Evolutionary conservation across 2,888 invertebrate species (phyloP).

Genomic region (Chymomyza procnemis): DNA sequence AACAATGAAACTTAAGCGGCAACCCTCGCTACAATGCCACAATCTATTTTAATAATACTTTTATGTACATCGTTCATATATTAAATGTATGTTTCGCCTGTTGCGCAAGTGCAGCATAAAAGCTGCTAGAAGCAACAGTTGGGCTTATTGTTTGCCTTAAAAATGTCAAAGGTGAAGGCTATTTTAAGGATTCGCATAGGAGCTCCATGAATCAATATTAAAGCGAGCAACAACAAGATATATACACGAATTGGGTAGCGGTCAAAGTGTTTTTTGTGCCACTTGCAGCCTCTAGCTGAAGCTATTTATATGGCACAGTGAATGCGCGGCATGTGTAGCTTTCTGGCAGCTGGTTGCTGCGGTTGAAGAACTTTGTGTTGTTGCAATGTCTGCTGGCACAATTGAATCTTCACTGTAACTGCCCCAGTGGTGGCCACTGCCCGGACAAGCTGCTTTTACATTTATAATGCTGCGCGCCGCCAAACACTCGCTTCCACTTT

Average conservation of each 20-base stretch:
- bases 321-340: not conserved
- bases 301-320: not conserved
- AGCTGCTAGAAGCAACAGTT: not conserved
- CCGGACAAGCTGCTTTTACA: constrained; percentile 17
- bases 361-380: too few species aligned
- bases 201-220: not conserved
- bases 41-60: not conserved
- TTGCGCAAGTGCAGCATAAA: not conserved
- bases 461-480: constrained; percentile 3
- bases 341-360: too few species aligned
- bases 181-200: not conserved
- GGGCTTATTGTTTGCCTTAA: not conserved
- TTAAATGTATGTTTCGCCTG: not conserved
- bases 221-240: not conserved
- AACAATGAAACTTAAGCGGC: too few species aligned
- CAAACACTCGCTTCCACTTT: constrained; percentile 31
- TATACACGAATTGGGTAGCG: not conserved
- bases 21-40: too few species aligned
- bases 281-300: too few species aligned
- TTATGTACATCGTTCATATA: not conserved
- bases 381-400: too few species aligned
- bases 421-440: constrained; percentile 1
- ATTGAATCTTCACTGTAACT: not conserved
- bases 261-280: not conserved
- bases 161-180: constrained; percentile 29